Base-by-base conservation (phyloP, 2,113 vertebrate species). In the Emydura subglobosa region DNA sequence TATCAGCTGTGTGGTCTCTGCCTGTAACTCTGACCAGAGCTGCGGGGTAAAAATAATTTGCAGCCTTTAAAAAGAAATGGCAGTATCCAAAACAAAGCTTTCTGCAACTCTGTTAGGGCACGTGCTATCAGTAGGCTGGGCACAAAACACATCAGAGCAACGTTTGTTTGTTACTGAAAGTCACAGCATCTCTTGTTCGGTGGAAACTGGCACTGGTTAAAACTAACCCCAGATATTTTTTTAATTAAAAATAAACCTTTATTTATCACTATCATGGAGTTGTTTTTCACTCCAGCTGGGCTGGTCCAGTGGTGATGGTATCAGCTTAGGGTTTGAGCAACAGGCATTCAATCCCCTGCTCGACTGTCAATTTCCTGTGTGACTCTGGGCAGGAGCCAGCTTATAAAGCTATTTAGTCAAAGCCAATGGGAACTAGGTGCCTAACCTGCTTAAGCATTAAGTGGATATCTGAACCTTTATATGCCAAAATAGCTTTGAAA, bases 31-130 rank as follows among this genome's bases (percentile, higher is more conserved):
- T 82, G 72, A 1, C 49, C 74, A 82, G 31, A 93, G 27, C 51
- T 88, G 79, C 61, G 39, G 2, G 34, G 51, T 59, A 27, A 79
- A 42, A 0, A 39, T 2, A 17, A 34, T 59, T 12, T 31, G 39
- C 50, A 65, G 14, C 7, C 0, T 0, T 57, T 74, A 53, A 57
- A 87, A 47, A 29, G 55, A 39, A 72, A 55, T 0, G 0, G 39
- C 44, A 79, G 50, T 22, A 22, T 2, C 50, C 72, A 82, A 42
- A 47, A 2, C 2, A 11, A 44, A 78, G 74, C 53, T 84, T 79
- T 91, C 54, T 88, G 42, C 55, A 47, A 24, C 42, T 78, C 42
- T 78, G 11, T 6, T 47, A 78, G 42, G 11, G 22, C 74, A 42
- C 44, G 27, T 7, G 42, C 4, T 47, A 78, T 47, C 42, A 47